Conservation (phyloP, 1,140 invertebrate species). For the Ips typographus region DNA sequence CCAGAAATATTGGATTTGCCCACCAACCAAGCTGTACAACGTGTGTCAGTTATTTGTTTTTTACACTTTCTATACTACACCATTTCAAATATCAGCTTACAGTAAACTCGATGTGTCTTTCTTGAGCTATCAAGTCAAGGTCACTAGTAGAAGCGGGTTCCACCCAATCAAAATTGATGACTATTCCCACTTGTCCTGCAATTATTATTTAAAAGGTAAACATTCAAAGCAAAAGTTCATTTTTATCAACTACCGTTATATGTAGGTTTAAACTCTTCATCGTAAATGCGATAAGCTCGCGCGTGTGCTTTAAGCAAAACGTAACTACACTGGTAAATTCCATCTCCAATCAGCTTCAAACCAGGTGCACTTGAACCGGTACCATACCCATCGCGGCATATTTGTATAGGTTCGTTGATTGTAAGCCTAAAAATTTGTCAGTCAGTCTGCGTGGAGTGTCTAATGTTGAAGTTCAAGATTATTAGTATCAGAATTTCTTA, state of each 20-base stretch:
- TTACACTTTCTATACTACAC: not conserved
- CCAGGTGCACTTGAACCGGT: constrained; percentile 59
- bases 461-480: not conserved
- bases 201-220: constrained; percentile 13
- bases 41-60: not conserved
- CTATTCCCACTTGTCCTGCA: constrained; percentile 34
- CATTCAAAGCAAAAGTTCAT: not conserved
- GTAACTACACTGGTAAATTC: constrained; percentile 45
- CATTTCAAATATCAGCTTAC: constrained; percentile 43
- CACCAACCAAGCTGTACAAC: constrained; percentile 28
- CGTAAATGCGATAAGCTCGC: constrained; percentile 42
- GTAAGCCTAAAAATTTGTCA: constrained; percentile 18
- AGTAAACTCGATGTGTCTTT: constrained; percentile 51
- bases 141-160: constrained; percentile 39
- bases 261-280: constrained; percentile 38
- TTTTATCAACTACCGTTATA: constrained; percentile 38
- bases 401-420: constrained; percentile 51
- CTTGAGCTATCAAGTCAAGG: constrained; percentile 53
- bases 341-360: constrained; percentile 43
- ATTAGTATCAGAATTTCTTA: constrained; percentile 1
- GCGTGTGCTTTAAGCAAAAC: constrained; percentile 44
- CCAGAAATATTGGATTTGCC: constrained; percentile 64
- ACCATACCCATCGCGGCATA: constrained; percentile 65
- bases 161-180: constrained; percentile 32
- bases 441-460: constrained; percentile 2